Evolutionary conservation across 1,140 invertebrate species (phyloP), one percentile per base, ranked within the genome.

Genomic region (Dinothrombium tinctorium): DNA sequence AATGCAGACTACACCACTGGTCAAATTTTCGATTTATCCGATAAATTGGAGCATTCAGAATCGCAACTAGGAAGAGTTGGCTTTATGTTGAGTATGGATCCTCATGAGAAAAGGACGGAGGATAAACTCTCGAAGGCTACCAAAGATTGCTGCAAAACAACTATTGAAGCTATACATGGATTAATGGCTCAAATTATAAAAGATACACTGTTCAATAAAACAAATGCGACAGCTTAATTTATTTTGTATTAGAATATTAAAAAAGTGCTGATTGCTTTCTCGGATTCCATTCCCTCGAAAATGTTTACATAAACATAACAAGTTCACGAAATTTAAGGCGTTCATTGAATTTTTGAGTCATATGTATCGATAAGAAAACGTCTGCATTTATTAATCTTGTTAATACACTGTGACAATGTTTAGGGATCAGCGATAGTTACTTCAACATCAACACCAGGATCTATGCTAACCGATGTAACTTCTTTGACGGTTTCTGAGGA

Each of bases 391-490:
- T n/a, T n/a, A n/a, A n/a, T n/a, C n/a, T n/a, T n/a, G n/a, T n/a
- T n/a, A n/a, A n/a, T n/a, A n/a, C n/a, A n/a, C n/a, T n/a, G n/a
- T n/a, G n/a, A n/a, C n/a, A n/a, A 32, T 32, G n/a, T 12, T 32
- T 15, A 32, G 17, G n/a, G 33, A 17, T 36, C 33, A 52, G 89
- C 90, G 62, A 98, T 95, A 53, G 90, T 98, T 32, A 99, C 90
- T 63, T 96, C 90, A 50, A 96, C 89, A 61, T 96, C 89, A 58
- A 98, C 92, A 62, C 90, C 92, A 50, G 92, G 89, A 63, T 99
- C 90, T 53, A 99, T 92, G 55, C 80, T 89, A 61, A 99, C 95
- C 43, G 84, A 89, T 24, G 92, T 98, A 54, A 98, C 96, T 63
- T 98, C 86, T 61, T 95, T 96, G 3, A 99, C 89, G 55, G 94